These are phyloP conservation scores for Palloptera scutellata DNA, from an alignment of 2,888 invertebrate species.

Conservation along the genomic window DNA sequence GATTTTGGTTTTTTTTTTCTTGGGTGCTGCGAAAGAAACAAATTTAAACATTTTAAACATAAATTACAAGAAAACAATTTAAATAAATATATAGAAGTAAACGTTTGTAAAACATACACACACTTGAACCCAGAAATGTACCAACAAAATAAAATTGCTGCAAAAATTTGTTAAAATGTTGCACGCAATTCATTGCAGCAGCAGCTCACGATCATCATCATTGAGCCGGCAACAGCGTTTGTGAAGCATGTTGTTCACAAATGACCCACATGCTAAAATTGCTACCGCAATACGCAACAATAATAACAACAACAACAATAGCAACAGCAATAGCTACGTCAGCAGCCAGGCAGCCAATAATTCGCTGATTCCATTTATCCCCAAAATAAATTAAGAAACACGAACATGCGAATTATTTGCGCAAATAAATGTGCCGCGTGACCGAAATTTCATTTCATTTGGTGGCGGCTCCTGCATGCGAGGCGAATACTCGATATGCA, in stretches of 20 bases:
- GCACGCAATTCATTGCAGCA: slow-evolving; percentile 22
- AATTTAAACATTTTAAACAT: slow-evolving; percentile 24
- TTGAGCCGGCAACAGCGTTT: not conserved
- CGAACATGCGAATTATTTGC: slow-evolving; percentile 13
- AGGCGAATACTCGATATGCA: too few relatives aligned
- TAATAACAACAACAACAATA: not conserved
- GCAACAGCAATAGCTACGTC: not conserved
- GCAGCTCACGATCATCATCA: not conserved
- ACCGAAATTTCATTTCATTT: not conserved
- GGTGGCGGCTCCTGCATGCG: too few relatives aligned
- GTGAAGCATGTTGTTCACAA: slow-evolving; percentile 16
- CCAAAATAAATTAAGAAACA: slow-evolving; percentile 15
- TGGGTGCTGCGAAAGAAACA: slow-evolving; percentile 2
- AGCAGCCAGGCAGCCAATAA: not conserved
- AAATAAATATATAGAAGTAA: slow-evolving; percentile 12
- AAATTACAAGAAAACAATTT: slow-evolving; percentile 25
- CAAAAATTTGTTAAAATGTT: slow-evolving; percentile 16
- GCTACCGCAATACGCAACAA: slow-evolving; percentile 14
- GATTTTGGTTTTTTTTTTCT: slow-evolving; percentile 7
- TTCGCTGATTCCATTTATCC: not conserved
- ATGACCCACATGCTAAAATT: slow-evolving; percentile 17
- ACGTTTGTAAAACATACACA: not conserved
- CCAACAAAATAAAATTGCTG: slow-evolving; percentile 9
- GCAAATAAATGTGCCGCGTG: not conserved
- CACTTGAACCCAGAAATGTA: not conserved